Base-by-base conservation (phyloP, 2,888 invertebrate genomes). In the Erannis defoliaria region DNA sequence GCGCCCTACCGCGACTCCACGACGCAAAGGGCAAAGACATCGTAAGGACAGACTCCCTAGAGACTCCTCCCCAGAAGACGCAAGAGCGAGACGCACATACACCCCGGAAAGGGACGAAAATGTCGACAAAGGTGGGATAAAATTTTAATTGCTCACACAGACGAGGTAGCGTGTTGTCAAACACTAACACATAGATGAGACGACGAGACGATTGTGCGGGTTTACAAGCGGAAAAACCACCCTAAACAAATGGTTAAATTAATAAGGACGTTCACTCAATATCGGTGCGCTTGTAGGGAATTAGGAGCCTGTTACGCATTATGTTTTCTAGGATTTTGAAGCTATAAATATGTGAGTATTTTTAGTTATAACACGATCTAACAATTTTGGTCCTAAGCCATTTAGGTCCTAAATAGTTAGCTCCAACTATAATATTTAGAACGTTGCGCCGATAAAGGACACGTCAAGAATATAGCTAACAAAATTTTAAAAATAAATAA, bases 31-130 rank as follows among this genome's bases (percentile, higher is more conserved):
- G 93, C 93, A 93, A 92, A 91, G 93, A 93, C 93, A 93, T 93
- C 93, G 94, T 94, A 94, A 94, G 94, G 94, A 94, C 94, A 94
- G 94, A 94, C 94, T 94, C 94, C 94, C 94, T 76, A 70, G 94
- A 93, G 94, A 90, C 90, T 86, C 92, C 92, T 88, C 90, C 90
- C 90, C 92, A 86, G 89, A 92, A 92, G 93, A 92, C 90, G 88
- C 61, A 76, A 55, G 79, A 90, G 67, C 67, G 75, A 68, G 89
- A 93, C 82, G 74, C 78, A 79, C 74, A 74, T 89, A 93, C 82
- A 74, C 68, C 76, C 67, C 59, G 55, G 78, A 80, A 67, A 69
- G 86, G 80, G 86, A 88, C 64, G 68, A 68, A 73, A 69, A 76
- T 73, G 89, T 77, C 82, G 87, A 88, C 89, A 89, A 88, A 91